Conservation (phyloP, 2,888 invertebrate genomes). For the Epirrhoe alternata region DNA sequence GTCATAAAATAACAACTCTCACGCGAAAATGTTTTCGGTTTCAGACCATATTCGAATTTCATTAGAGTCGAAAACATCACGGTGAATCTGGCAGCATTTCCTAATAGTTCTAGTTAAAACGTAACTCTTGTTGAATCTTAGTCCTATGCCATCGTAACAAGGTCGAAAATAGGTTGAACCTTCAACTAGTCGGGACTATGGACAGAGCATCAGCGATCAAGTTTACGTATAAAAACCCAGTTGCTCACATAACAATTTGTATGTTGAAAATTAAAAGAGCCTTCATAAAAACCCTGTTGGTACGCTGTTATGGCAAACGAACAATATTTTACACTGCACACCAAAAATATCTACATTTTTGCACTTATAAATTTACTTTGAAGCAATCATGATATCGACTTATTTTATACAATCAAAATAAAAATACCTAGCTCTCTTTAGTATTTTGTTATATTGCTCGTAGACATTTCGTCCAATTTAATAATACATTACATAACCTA, state of each 20-base stretch:
- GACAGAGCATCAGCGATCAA: constrained; percentile 38
- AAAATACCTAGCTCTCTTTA: constrained; percentile 23
- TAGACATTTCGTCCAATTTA: constrained; percentile 16
- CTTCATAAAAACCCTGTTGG: constrained; percentile 28
- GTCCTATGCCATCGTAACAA: constrained; percentile 32
- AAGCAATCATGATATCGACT: not conserved
- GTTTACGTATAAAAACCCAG: constrained; percentile 41
- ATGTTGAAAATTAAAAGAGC: constrained; percentile 24
- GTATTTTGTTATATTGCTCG: constrained; percentile 19
- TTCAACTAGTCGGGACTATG: constrained; percentile 34
- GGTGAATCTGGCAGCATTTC: constrained; percentile 43
- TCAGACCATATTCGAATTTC: constrained; percentile 33
- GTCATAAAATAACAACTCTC: constrained; percentile 42
- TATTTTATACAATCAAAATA: constrained; percentile 17
- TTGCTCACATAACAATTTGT: constrained; percentile 34
- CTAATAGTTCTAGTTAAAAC: constrained; percentile 27
- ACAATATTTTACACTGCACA: constrained; percentile 10
- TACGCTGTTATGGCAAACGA: constrained; percentile 13
- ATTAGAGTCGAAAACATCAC: constrained; percentile 43
- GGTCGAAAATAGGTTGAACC: constrained; percentile 40
- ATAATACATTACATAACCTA: constrained; percentile 18
- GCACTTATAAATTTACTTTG: constrained; percentile 1
- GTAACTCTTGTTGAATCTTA: constrained; percentile 31
- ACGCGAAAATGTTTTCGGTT: constrained; percentile 45
- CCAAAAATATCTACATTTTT: constrained; percentile 21